Percentiles rank a stretch among this genome's conserved stretches.
phyloP scores from a whole-genome alignment of 2,888 invertebrate species.

The Ichneumon xanthorius region DNA sequence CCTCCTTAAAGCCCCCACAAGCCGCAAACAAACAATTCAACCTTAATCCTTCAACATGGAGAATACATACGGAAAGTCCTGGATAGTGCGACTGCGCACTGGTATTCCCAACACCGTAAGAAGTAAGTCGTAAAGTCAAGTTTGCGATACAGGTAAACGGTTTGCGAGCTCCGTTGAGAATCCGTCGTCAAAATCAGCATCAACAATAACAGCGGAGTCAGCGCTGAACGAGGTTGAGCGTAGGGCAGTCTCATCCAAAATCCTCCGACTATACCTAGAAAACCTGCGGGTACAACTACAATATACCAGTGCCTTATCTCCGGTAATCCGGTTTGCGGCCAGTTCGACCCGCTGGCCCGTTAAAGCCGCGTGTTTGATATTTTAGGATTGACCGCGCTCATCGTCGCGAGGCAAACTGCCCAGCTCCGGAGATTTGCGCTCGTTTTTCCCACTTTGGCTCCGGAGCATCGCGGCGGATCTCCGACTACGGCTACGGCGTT shows the following conservation, averaged over 20 bases:
- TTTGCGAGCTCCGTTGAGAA: conserved; percentile 48
- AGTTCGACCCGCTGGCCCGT: conserved; percentile 60
- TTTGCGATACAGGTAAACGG: conserved; percentile 65
- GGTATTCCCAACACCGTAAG: conserved; percentile 4
- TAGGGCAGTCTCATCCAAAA: conserved; percentile 25
- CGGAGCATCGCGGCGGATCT: conserved; percentile 3
- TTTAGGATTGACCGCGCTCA: conserved; percentile 72
- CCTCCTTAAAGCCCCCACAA: background rate
- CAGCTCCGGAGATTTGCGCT: background rate
- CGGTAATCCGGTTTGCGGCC: conserved; percentile 64
- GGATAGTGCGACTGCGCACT: background rate
- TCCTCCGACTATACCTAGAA: conserved; percentile 9
- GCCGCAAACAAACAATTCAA: background rate
- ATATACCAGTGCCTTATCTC: conserved; percentile 60
- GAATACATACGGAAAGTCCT: background rate
- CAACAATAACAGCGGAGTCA: conserved; percentile 57
- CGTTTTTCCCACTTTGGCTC: conserved; percentile 10
- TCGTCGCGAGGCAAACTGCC: conserved; percentile 11
- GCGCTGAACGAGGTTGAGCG: conserved; percentile 18
- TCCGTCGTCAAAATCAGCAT: conserved; percentile 52
- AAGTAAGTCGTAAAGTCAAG: conserved; percentile 69
- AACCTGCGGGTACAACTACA: conserved; percentile 22
- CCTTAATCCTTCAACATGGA: background rate
- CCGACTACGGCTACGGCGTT: background rate
- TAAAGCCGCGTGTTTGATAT: conserved; percentile 73